Base-by-base conservation (phyloP, 2,113 vertebrate species). In the Halichoerus grypus region DNA sequence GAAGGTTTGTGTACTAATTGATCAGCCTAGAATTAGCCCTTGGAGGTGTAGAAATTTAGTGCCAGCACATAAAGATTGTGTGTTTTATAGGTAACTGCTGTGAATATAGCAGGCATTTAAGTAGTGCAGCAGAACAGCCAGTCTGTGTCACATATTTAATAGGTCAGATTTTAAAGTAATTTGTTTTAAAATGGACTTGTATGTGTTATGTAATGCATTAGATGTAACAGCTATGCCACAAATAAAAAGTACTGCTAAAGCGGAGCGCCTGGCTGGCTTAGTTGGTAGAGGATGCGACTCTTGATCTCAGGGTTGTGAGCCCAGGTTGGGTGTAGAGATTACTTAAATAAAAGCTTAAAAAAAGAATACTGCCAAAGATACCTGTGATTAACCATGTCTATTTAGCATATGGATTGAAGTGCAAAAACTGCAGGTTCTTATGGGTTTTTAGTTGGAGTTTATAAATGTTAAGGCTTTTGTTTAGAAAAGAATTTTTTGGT, bases 141-240 rank as follows among this genome's bases (percentile, higher is more conserved):
- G 22, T 79, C 53, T 93, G 61, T 89, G 61, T 39, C 61, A 57
- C 36, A 71, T 55, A 61, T 95, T 3, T 46, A 84, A 24, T 63
- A 79, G 46, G 46, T 57, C 46, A 85, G 19, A 85, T 59, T 90
- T 89, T 55, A 88, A 76, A 65, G 26, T 74, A 76, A 49, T 90
- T 85, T 90, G 14, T 85, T 91, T 86, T 72, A 91, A 59, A 90
- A 74, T 80, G 36, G 72, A 74, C 65, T 85, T 89, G 49, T 46
- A 28, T 71, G 42, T 88, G 26, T 69, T 36, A 89, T 46, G 7
- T 42, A 71, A 31, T 76, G 13, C 53, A 26, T 90, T 77, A 65
- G 65, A 81, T 90, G 4, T 28, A 93, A 49, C 57, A 86, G 19
- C 24, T 88, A 42, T 76, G 39, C 49, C 79, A 49, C 46, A 86